Evolutionary conservation across 2,888 invertebrate species (phyloP), one percentile per base, ranked within the genome.

Genomic region (Drosophila rubida): DNA sequence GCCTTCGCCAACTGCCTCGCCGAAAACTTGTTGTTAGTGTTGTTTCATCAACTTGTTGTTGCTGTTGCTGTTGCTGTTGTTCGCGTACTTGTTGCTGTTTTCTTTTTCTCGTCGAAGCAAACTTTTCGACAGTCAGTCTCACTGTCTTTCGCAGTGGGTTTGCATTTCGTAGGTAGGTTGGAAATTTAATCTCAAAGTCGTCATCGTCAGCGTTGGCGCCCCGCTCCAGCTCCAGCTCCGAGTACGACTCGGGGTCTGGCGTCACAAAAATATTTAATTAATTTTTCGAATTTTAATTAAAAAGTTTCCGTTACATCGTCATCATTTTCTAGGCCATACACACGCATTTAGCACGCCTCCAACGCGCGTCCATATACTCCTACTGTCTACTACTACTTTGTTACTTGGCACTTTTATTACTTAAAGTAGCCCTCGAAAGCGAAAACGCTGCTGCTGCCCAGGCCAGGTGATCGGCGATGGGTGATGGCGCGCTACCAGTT

Each of bases 251-350:
- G 67, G 49, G 25, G 6, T 75, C 57, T 69, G 55, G 78, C 84
- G 87, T 82, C 88, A 88, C 79, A 88, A 84, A 85, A 85, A 88
- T 85, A 85, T 85, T 85, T 85, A 88, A 85, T 85, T 85, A 85
- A 85, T 85, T 85, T 85, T 87, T 88, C 84, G 84, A 88, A 85
- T 85, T 85, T 85, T 85, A 85, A 85, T 85, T 85, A 85, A 85
- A 84, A 85, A 85, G 87, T 85, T 85, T 80, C 71, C 79, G 72
- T 83, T 83, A 76, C 88, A 75, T 69, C 78, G 69, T 69, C 78
- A 69, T 74, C 75, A 60, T 75, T 74, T 74, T 57, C 75, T 75
- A 75, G 65, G 69, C 77, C 58, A 19, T 35, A 39, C 11, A 30
- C 30, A 30, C 30, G 30, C 25, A 48, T n/a, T 58, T 19, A 22